Evolutionary conservation across 2,113 vertebrate species (phyloP), one percentile per base, ranked within the genome.

Genomic region (Phrynocephalus versicolor): DNA sequence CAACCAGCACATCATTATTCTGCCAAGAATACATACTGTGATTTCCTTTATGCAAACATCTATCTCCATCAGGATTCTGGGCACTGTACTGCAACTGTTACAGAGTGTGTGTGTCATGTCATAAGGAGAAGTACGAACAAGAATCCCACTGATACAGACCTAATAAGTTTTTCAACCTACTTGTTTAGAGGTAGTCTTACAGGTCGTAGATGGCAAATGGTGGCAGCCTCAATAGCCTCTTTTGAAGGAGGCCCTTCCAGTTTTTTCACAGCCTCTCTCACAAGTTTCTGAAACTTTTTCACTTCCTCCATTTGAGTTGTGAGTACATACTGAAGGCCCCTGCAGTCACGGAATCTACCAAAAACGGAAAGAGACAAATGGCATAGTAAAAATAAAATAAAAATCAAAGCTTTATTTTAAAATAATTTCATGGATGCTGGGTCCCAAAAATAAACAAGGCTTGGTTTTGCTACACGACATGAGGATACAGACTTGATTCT

Each of bases 151-250:
- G 25, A 27, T 89, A 84, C 4, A 89, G 76, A 37, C 10, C 85
- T 1, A 55, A 14, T 45, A 86, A 1, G 23, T 75, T 88, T 82
- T 71, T 76, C 79, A 37, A 95, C 97, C 83, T 95, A 99, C 99
- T 98, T 99, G 93, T 99, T 99, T 62, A 99, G 97, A 2, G 98
- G 97, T 88, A 99, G 97, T 39, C 98, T 96, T 82, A 96, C 95
- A 7, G 98, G 98, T 77, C 98, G 95, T 77, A 99, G 96, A 91
- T 99, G 98, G 93, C 98, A 99, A 69, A 98, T 85, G 13, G 98
- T 99, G 87, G 97, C 97, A 89, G 98, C 97, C 58, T 99, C 98
- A 37, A 99, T 99, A 84, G 98, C 97, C 27, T 97, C 92, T 89
- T 97, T 95, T 1, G 98, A 98, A 0, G 98, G 98, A 23, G 98